Evolutionary conservation across 2,113 vertebrate genomes (phyloP), one percentile per base, ranked within the genome.

Genomic region (Syngnathus floridae): DNA sequence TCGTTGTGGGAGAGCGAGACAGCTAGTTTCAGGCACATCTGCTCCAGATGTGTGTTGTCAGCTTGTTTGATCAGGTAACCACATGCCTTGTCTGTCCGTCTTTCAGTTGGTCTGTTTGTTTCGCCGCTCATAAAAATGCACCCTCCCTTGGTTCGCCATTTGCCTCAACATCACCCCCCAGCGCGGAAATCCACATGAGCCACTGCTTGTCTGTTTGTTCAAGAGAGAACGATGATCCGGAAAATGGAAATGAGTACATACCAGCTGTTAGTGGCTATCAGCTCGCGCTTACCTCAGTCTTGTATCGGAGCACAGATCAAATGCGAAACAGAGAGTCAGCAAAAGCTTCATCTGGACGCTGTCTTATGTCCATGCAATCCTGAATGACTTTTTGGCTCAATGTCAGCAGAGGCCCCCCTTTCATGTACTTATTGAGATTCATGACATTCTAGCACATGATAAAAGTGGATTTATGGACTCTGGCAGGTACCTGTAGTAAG

Each of bases 201-300:
- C 54, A 14, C 35, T 21, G 0, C n/a, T 65, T 69, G 19, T 45
- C n/a, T 17, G 56, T 36, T 37, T 62, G 54, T 66, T 73, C 67
- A 65, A 62, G 73, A 62, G 26, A 67, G 77, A 83, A 76, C 78
- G 76, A 81, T 64, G 79, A 89, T 80, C 82, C 80, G 79, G 77
- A 81, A 80, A 83, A 81, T 81, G 69, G 75, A 80, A 84, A 68
- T 69, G 74, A 84, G 75, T 78, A 72, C 74, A 75, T 75, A 82
- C 76, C 88, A 90, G 88, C 88, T 91, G 87, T 87, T 91, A 69
- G 80, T 78, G 79, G 74, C 64, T 73, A 87, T 91, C 90, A 85
- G 66, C 79, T 90, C 82, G 71, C 88, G 82, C 89, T 90, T 90
- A 88, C 86, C 85, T 91, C 88, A 89, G 86, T 69, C 74, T 65